Evolutionary conservation across 1,140 invertebrate species (phyloP), one percentile per base, ranked within the genome.

Genomic region (Thalassaphorura encarpata): DNA sequence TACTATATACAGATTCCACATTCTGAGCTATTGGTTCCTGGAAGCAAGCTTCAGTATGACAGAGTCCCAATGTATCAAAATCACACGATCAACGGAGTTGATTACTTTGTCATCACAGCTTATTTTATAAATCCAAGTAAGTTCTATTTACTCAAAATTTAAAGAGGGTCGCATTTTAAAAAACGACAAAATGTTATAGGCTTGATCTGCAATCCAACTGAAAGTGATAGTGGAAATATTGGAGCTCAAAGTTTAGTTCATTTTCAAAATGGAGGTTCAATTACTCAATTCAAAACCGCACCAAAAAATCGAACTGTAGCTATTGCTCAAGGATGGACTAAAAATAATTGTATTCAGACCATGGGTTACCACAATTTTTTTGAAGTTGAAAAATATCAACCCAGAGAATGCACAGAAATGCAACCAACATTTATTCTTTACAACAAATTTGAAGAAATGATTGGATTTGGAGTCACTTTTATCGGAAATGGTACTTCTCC

Each of bases 311-410:
- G 58, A 4, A 13, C 53, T 31, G 52, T 49, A 0, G 58, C 58
- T 1, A 13, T 26, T 2, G 40, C 36, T 24, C 19, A 55, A 16
- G 52, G 52, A n/a, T 60, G 58, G 58, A 46, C 47, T 1, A 19
- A 42, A 5, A 55, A 55, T n/a, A 24, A 31, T 1, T 60, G 53
- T 21, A 11, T 60, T 3, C 58, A 52, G 13, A 41, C 45, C 42
- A 60, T 54, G 51, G 58, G 58, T n/a, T 55, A 47, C 33, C 58
- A 60, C 48, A 60, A 60, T 31, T 60, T 60, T 43, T 60, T 21
- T 18, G 36, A 60, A 27, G 53, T 54, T 27, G 58, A 60, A 1
- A 52, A 52, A 24, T 60, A 60, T 31, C 28, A 26, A 16, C 48
- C 47, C 2, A 40, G 46, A 19, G 16, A 55, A 6, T 60, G 58